Conservation (phyloP, 2,888 invertebrate species). For the Tolmerus cingulatus region DNA sequence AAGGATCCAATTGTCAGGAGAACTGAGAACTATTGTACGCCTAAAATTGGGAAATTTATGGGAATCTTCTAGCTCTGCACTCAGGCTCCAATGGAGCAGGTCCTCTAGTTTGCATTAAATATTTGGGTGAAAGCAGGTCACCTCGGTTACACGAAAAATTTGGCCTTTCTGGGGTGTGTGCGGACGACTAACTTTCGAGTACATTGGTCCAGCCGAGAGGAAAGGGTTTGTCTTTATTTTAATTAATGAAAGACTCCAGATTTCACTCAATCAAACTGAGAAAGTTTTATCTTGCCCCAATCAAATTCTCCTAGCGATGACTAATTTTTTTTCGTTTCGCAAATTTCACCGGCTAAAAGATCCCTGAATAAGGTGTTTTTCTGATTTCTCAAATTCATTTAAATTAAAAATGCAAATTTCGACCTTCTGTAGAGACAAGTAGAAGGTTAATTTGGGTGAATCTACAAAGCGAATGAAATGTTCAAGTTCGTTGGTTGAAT, state of each 20-base stretch:
- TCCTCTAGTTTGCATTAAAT: constrained; percentile 32
- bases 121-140: constrained; percentile 21
- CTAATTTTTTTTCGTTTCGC: not conserved
- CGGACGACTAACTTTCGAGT: not conserved
- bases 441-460: not conserved
- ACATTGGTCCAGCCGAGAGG: not conserved
- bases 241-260: not conserved
- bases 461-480: not conserved
- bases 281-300: not conserved
- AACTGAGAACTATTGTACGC: constrained; percentile 24
- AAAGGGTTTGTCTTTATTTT: not conserved
- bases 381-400: not conserved
- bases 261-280: not conserved
- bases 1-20: constrained; percentile 20
- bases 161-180: not conserved
- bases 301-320: not conserved
- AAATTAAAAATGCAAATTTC: not conserved
- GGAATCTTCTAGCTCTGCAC: not conserved
- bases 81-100: not conserved
- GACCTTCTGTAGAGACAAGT: not conserved
- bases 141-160: not conserved
- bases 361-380: not conserved
- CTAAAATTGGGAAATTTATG: constrained; percentile 25
- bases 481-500: not conserved
- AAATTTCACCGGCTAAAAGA: not conserved